phyloP scores from a whole-genome alignment of 2,888 invertebrate genomes.

The Philhelius pedissequus region DNA sequence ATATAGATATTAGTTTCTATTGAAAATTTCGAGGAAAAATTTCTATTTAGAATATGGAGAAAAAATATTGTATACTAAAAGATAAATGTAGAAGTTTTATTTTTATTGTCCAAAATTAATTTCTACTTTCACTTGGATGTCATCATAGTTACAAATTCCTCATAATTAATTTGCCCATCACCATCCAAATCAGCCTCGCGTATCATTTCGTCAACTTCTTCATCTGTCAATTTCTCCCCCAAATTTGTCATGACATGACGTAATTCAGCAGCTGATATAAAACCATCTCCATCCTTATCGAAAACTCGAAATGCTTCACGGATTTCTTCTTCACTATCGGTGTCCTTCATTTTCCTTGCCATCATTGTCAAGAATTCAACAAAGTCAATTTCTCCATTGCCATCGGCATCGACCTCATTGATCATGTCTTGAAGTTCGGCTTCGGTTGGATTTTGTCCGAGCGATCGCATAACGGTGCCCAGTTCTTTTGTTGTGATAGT shows the following conservation, averaged over 20 bases:
- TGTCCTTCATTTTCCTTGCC: conserved; percentile 99
- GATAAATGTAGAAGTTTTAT: too few species aligned
- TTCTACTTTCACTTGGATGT: conserved; percentile 89
- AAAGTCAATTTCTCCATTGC: conserved; percentile 99
- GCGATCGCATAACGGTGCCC: conserved; percentile 96
- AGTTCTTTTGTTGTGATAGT: conserved; percentile 98
- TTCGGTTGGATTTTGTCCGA: conserved; percentile 98
- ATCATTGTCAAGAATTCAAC: conserved; percentile 99
- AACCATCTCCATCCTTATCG: conserved; percentile 99
- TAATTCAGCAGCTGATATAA: conserved; percentile 97
- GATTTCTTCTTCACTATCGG: conserved; percentile 98
- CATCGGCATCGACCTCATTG: conserved; percentile 93
- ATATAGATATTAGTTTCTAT: too few species aligned
- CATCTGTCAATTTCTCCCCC: conserved; percentile 98
- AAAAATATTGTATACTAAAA: too few species aligned
- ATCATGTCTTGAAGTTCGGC: conserved; percentile 99
- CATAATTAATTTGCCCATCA: conserved; percentile 90
- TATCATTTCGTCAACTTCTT: conserved; percentile 99
- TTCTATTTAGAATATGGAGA: too few species aligned
- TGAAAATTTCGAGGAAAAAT: too few species aligned
- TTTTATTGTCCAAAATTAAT: too few species aligned
- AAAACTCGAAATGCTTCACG: conserved; percentile 98
- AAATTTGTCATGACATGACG: conserved; percentile 99
- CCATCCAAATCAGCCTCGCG: conserved; percentile 98
- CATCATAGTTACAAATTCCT: conserved; percentile 97